Evolutionary conservation across 23 tunicate species (phyloP), one percentile per base, ranked within the genome.

Genomic region (Botrylloides violaceus): DNA sequence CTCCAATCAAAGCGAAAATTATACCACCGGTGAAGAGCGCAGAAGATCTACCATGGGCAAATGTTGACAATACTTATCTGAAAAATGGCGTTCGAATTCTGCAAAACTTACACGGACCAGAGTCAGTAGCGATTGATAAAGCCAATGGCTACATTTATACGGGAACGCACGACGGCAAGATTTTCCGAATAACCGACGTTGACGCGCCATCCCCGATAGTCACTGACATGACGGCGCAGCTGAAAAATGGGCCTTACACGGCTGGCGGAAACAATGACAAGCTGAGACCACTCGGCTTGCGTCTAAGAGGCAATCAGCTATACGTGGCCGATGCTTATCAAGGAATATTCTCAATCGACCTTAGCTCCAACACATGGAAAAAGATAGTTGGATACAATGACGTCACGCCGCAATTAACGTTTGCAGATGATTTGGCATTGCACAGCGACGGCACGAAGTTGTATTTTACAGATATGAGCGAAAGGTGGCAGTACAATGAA

Each of bases 391-490:
- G 58, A 0, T 68, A 19, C 0, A 22, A 1, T 2, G 74, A 19
- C 9, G 58, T 43, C 28, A 6, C 6, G 0, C 74, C 74, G 24
- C 5, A 37, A 15, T 9, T 68, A 56, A 36, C 18, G 58, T 68
- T 68, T 68, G 28, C 74, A 4, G 2, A 68, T 36, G 74, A 68
- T 68, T 39, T 68, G 28, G 27, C 59, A 1, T 24, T 68, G 27
- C 34, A 38, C 27, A 36, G 22, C 12, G 74, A 37, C 36, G 74
- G 74, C 1, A 34, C 23, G n/a, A 36, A 15, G 0, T 24, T 68
- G 59, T 68, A 68, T 68, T 68, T 68, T 21, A 68, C 74, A 4
- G 74, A 68, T 23, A 39, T 43, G 0, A 68, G 74, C 47, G 57
- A 23, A 19, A 37, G 27, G 1, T 68, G 74, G 74, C 26, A 68